Evolutionary conservation across 2,888 invertebrate species (phyloP), one percentile per base, ranked within the genome.

Genomic region (Sarcophaga caerulescens): DNA sequence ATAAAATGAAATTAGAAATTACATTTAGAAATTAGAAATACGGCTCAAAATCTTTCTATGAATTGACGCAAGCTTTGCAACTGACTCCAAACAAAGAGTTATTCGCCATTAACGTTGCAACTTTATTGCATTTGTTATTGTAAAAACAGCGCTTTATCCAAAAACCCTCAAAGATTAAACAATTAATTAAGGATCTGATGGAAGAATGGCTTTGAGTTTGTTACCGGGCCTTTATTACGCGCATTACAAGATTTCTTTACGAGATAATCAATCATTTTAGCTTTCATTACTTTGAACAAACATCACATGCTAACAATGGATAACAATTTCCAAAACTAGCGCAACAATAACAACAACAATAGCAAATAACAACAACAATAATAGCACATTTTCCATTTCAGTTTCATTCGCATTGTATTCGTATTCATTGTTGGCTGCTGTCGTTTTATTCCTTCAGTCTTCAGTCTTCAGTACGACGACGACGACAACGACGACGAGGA

Each of bases 221-320:
- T 35, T 35, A 35, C 35, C 10, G 10, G 1, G 10, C 35, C 35
- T 35, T 35, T 35, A 14, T 52, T 52, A 52, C 14, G 14, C 12
- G 17, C 52, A 17, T 52, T 52, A 10, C 35, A 35, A 35, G 52
- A 17, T 17, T 17, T 52, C 17, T 2, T 10, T 17, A 52, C 12
- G 17, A 77, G 78, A 71, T 84, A 84, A 86, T 86, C 74, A 69
- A 86, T 86, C 86, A 86, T 84, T 81, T 86, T 47, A 74, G 69
- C 25, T 77, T 59, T 73, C 52, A 62, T 75, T 62, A 68, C 75
- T 82, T 8, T 10, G 35, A 35, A 57, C 25, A 75, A 52, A 1
- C 1, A 52, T 52, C 14, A 4, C 12, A 75, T 59, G 17, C 19
- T 70, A 63, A 47, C 60, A 79, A 60, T 23, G 6, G 57, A 17